Base-by-base conservation (phyloP, 2,797 vertebrate genomes). In the Astyanax mexicanus region DNA sequence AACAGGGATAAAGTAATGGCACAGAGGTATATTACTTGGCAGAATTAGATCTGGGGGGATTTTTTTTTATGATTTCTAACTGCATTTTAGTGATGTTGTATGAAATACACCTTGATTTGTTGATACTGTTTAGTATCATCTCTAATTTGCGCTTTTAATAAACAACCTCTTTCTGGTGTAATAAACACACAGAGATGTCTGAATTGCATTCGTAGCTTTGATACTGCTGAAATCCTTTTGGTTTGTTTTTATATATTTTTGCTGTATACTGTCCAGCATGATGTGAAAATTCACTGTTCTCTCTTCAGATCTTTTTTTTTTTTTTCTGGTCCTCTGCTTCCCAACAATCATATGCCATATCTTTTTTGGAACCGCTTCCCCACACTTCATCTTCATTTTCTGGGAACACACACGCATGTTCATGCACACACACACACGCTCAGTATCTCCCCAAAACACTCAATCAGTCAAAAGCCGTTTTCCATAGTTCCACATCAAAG, bases 401-500 rank as follows among this genome's bases (percentile, higher is more conserved):
- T 44, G 0, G 11, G 32, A 58, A 60, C 69, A 60, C 55, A 45
- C 49, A 52, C 35, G 49, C 72, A 73, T 57, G 58, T 40, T 27
- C 54, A 70, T 9, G n/a, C 49, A 52, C 72, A 52, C 58, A 72
- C 61, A 52, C 38, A 17, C 40, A 57, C 25, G 12, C 64, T 69
- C 64, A 65, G 68, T 51, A 49, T 79, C 75, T 75, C 73, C 74
- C 23, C 68, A 57, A 76, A 80, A 72, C 70, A 81, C 75, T 66
- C 69, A 69, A 74, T 85, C 77, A 72, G 79, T 80, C 74, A 72
- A 80, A 72, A 80, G 80, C 80, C 73, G 71, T 80, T 84, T 85
- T 84, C 60, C 55, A 57, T 77, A 83, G 73, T 81, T 83, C 38
- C 60, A 82, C 76, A 83, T 84, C 78, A 88, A 86, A 85, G 83